Percentiles rank a stretch among this genome's conserved stretches.
Conservation (phyloP, 2,888 invertebrate genomes). For the Eristalis pertinax region DNA sequence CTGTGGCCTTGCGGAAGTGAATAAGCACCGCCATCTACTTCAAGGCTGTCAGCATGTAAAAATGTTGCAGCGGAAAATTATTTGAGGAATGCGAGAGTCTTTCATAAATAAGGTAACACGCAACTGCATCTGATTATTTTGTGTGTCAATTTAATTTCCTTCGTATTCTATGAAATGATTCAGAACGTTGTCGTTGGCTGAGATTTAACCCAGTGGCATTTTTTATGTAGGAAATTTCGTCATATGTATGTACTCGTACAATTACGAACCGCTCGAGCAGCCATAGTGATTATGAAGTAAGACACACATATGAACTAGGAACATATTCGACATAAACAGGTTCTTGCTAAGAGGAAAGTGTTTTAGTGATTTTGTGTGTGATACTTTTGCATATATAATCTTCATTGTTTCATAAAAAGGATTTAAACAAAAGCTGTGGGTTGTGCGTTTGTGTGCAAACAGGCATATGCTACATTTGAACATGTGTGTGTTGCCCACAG, state of each 20-base stretch:
- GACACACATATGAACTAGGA: background rate
- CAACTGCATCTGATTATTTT: background rate
- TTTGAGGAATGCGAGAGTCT: slow-evolving; percentile 43
- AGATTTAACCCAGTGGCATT: background rate
- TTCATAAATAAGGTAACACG: background rate
- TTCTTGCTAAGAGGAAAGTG: background rate
- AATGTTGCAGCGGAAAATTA: slow-evolving; percentile 30
- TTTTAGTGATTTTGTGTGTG: background rate
- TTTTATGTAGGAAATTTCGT: background rate
- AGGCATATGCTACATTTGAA: background rate
- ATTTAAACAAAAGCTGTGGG: background rate
- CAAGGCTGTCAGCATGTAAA: slow-evolving; percentile 57
- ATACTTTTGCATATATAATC: background rate
- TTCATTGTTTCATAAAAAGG: background rate
- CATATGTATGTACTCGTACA: background rate
- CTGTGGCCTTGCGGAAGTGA: slow-evolving; percentile 70
- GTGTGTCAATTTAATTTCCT: background rate
- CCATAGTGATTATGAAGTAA: background rate
- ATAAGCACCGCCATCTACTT: slow-evolving; percentile 50
- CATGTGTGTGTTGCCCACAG: background rate
- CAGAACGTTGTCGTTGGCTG: background rate
- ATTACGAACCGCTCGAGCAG: background rate
- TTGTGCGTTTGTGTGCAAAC: background rate
- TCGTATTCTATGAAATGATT: background rate
- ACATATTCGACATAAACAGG: background rate